Conservation (phyloP, 2,797 vertebrate species). For the Pipistrellus pipistrellus region DNA sequence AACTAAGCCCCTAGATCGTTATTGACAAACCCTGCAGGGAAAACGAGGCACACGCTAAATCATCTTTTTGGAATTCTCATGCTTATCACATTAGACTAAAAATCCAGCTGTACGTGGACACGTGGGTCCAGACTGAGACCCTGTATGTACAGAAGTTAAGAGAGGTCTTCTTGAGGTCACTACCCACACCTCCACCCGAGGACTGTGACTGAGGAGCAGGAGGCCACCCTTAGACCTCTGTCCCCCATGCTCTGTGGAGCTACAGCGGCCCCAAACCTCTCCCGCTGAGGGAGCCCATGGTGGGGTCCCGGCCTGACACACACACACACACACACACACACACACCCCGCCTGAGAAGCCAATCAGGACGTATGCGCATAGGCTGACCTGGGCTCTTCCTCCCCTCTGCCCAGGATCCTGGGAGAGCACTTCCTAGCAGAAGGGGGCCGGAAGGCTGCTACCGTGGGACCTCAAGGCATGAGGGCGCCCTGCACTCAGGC, state of each 20-base stretch:
- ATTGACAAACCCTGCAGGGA: not conserved
- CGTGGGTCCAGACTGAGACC: not conserved
- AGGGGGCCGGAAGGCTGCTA: not conserved
- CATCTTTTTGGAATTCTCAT: not conserved
- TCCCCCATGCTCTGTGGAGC: not conserved
- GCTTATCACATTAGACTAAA: not conserved
- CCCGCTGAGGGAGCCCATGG: not conserved
- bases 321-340: no score
- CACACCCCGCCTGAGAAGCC: not conserved
- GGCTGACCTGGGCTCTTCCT: not conserved
- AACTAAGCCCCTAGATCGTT: not conserved
- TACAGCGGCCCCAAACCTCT: not conserved
- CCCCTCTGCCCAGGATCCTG: not conserved
- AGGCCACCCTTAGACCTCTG: not conserved
- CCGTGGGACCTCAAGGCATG: not conserved
- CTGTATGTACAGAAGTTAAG: not conserved
- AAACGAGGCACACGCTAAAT: not conserved
- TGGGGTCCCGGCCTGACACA: not conserved
- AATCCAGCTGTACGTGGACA: not conserved
- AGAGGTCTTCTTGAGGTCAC: not conserved
- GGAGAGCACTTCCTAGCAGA: no score
- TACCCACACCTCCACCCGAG: not conserved
- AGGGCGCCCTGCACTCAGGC: fast-evolving
- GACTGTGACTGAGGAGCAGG: not conserved
- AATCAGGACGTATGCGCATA: not conserved